These are phyloP conservation scores for Leucopsar rothschildi DNA, from an alignment of 2,113 vertebrate species.

Conservation along the genomic window DNA sequence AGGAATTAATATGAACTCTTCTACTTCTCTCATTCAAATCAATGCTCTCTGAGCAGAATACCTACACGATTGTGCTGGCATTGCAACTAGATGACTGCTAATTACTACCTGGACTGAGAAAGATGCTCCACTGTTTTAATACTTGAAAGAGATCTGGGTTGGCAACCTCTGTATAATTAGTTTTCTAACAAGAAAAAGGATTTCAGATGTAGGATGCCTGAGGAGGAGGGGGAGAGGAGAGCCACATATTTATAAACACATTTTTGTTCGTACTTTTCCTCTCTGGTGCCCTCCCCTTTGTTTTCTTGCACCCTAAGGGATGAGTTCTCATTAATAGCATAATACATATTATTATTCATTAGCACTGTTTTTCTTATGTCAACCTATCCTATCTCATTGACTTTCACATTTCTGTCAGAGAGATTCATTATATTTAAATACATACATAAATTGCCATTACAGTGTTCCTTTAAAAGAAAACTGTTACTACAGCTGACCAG, in stretches of 20 bases:
- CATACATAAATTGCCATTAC: not conserved
- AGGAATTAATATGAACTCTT: not conserved
- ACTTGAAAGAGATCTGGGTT: not conserved
- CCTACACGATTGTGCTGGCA: not conserved
- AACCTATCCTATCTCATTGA: not conserved
- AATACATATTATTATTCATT: not conserved
- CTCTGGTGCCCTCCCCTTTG: not conserved
- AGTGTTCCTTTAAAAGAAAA: not conserved
- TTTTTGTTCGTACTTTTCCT: not conserved
- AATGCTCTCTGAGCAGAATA: not conserved
- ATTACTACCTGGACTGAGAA: not conserved
- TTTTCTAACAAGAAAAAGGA: slow-evolving; percentile 1
- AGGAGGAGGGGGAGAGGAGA: not conserved
- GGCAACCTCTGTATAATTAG: not conserved
- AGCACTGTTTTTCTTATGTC: not conserved
- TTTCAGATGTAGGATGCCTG: not conserved
- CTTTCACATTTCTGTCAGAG: not conserved
- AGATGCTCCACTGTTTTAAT: not conserved
- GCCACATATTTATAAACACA: no score
- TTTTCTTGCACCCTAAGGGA: not conserved
- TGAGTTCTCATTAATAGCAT: not conserved
- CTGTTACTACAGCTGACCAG: not conserved
- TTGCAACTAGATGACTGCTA: not conserved
- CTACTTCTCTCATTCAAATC: not conserved
- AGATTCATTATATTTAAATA: not conserved